Percentiles rank a stretch among this genome's conserved stretches.
phyloP scores from a whole-genome alignment of 2,113 vertebrate genomes.

The Tympanuchus pallidicinctus region DNA sequence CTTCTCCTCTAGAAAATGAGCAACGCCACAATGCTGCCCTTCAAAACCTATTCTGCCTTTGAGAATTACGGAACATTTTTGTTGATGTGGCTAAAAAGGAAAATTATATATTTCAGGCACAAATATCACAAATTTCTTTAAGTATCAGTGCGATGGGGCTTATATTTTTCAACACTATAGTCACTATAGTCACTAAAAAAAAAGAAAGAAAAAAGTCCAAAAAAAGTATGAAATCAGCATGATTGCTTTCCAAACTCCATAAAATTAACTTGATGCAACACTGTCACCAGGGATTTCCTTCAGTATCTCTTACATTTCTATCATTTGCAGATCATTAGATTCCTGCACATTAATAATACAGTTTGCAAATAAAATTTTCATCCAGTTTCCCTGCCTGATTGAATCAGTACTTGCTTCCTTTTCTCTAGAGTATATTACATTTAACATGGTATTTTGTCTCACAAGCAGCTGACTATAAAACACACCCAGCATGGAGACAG shows the following conservation, averaged over 20 bases:
- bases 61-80: not conserved
- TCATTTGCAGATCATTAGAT: conserved; percentile 55
- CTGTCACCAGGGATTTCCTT: not conserved
- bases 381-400: conserved; percentile 16
- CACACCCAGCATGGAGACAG: not conserved
- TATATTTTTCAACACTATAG: not conserved
- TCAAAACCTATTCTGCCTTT: not conserved
- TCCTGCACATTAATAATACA: conserved; percentile 35
- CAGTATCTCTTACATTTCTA: conserved; percentile 13
- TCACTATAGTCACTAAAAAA: not conserved
- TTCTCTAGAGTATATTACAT: conserved; percentile 35
- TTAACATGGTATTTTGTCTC: not conserved
- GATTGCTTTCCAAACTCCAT: not conserved
- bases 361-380: conserved; percentile 61
- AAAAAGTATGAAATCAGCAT: not conserved
- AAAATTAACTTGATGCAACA: not conserved
- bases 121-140: not conserved
- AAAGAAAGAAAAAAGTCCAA: not conserved
- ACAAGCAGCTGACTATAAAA: conserved; percentile 23
- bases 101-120: not conserved
- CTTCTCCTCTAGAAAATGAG: not conserved
- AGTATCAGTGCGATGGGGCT: not conserved
- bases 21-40: not conserved
- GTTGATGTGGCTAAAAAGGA: not conserved
- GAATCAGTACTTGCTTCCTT: conserved; percentile 30